A percentile compares a stretch with the other conserved stretches of the same genome.
phyloP scores from a whole-genome alignment of 2,888 invertebrate species.

The Meiosimyza platycephala region DNA sequence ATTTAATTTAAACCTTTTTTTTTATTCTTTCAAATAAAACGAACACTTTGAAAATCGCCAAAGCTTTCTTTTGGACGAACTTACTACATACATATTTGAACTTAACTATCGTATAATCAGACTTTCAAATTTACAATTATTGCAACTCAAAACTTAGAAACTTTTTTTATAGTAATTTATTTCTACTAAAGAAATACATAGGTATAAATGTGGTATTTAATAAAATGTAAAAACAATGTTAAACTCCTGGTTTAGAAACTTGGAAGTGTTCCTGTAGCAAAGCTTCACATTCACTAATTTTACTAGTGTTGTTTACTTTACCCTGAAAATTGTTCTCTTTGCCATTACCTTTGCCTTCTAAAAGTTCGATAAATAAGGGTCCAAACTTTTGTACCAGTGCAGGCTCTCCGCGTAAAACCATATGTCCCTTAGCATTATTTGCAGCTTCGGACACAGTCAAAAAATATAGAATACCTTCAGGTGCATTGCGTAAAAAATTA shows the following conservation, averaged over 20 bases:
- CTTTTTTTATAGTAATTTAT: too few relatives aligned
- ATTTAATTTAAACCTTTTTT: too few relatives aligned
- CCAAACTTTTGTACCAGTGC: conserved; percentile 60
- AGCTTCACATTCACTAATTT: conserved; percentile 74
- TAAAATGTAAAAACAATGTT: too few relatives aligned
- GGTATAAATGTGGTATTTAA: too few relatives aligned
- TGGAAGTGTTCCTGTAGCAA: conserved; percentile 72
- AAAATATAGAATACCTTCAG: conserved; percentile 72
- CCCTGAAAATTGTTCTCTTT: conserved; percentile 81
- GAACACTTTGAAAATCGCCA: too few relatives aligned
- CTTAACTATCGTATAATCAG: too few relatives aligned
- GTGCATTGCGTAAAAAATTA: conserved; percentile 74
- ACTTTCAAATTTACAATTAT: too few relatives aligned
- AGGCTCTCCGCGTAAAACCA: conserved; percentile 68
- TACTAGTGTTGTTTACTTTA: conserved; percentile 77
- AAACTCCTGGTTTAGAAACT: conserved; percentile 16
- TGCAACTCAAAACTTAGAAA: too few relatives aligned
- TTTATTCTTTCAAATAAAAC: too few relatives aligned
- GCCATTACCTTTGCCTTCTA: conserved; percentile 82
- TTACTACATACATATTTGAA: too few relatives aligned
- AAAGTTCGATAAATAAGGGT: conserved; percentile 72
- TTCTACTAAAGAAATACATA: too few relatives aligned
- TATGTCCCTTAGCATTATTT: conserved; percentile 67
- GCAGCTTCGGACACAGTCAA: conserved; percentile 79
- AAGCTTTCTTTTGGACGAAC: too few relatives aligned